Percentiles rank a stretch among this genome's conserved stretches.
Conservation (phyloP, 2,797 vertebrate species). For the Kryptolebias ocellatus region DNA sequence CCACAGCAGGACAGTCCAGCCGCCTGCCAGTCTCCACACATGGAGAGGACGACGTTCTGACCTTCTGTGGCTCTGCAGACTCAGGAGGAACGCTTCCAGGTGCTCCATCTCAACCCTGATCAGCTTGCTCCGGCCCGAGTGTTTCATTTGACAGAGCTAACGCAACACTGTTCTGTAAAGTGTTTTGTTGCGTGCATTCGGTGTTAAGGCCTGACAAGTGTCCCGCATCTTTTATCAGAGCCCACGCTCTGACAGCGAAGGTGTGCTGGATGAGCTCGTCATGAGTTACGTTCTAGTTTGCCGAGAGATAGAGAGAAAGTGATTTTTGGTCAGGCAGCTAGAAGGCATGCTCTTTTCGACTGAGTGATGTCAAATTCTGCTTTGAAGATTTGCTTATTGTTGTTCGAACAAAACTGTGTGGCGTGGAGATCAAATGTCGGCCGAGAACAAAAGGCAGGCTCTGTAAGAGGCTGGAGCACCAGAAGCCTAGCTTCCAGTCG, state of each 20-base stretch:
- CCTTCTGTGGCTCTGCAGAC: slow-evolving; percentile 15
- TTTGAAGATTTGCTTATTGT: slow-evolving; percentile 55
- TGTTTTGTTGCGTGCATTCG: neutral
- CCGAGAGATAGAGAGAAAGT: too few species aligned
- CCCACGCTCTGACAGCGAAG: slow-evolving; percentile 1
- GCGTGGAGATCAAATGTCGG: slow-evolving; percentile 39
- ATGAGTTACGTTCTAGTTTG: neutral
- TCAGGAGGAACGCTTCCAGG: too few species aligned
- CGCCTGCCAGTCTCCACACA: slow-evolving; percentile 20
- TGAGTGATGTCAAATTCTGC: slow-evolving; percentile 14
- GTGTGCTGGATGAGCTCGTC: neutral
- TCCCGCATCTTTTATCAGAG: neutral
- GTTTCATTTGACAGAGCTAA: too few species aligned
- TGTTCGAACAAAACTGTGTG: slow-evolving; percentile 38
- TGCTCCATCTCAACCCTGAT: neutral
- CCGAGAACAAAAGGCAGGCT: slow-evolving; percentile 47
- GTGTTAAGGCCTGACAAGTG: neutral
- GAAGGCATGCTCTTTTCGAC: neutral
- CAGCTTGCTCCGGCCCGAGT: too few species aligned
- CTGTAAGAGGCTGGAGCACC: slow-evolving; percentile 1
- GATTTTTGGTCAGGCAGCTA: neutral
- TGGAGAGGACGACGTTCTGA: slow-evolving; percentile 24
- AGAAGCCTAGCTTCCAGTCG: slow-evolving; percentile 24
- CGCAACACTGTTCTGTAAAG: neutral
- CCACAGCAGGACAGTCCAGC: slow-evolving; percentile 39